Conservation (phyloP, 2,888 invertebrate species). For the Caenorhabditis sp. region DNA sequence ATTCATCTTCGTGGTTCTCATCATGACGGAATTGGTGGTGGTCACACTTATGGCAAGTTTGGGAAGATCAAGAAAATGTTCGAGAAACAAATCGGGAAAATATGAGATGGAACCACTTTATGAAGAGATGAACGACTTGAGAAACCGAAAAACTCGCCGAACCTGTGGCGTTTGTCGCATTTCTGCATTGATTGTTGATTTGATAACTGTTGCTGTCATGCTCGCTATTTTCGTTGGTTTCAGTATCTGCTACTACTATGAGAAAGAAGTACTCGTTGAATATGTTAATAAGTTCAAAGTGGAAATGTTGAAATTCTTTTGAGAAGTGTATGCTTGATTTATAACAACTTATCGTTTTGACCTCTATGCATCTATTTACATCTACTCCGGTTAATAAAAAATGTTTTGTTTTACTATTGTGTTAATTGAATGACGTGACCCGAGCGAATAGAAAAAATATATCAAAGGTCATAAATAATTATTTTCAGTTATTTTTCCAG, state of each 20-base stretch:
- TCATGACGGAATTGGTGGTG: slow-evolving; percentile 50
- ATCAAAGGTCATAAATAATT: too few species aligned
- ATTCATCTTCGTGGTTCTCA: slow-evolving; percentile 45
- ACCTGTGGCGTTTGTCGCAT: slow-evolving; percentile 50
- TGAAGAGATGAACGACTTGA: slow-evolving; percentile 60
- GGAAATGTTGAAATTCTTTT: background rate
- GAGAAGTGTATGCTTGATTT: background rate
- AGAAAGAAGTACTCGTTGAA: background rate
- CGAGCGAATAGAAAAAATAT: too few species aligned
- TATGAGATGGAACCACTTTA: slow-evolving; percentile 60
- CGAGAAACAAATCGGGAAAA: slow-evolving; percentile 25
- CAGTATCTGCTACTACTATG: background rate
- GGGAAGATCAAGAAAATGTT: slow-evolving; percentile 40
- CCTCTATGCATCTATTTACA: too few species aligned
- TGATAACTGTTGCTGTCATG: slow-evolving; percentile 39
- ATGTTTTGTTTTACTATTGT: too few species aligned
- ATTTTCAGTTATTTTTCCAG: too few species aligned
- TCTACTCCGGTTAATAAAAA: too few species aligned
- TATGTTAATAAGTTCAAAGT: background rate
- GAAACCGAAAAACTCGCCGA: slow-evolving; percentile 50
- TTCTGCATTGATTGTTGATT: slow-evolving; percentile 48
- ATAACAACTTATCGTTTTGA: too few species aligned
- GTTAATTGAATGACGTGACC: too few species aligned
- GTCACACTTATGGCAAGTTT: slow-evolving; percentile 55
- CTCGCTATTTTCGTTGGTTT: slow-evolving; percentile 29